These are phyloP conservation scores for Caenorhabditis virilis DNA, from an alignment of 2,888 invertebrate genomes.

Conservation along the genomic window DNA sequence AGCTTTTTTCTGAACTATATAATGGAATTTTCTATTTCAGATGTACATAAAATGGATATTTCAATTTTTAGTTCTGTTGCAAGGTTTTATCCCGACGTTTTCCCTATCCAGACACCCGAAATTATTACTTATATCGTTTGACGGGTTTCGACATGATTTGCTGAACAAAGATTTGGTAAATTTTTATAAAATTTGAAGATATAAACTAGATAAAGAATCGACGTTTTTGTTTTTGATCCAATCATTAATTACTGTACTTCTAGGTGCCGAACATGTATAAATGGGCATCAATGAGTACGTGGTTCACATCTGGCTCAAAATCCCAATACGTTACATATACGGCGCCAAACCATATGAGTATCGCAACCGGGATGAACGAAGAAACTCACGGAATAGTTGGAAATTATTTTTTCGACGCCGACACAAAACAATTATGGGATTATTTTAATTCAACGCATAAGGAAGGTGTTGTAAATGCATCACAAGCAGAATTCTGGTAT, in stretches of 20 bases:
- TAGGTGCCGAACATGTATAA: slow-evolving; percentile 48
- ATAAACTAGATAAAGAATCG: no score
- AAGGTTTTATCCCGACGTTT: no score
- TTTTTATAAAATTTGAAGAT: slow-evolving; percentile 5
- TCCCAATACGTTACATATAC: slow-evolving; percentile 51
- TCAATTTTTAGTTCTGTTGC: no score
- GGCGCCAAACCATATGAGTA: slow-evolving; percentile 55
- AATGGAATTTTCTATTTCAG: no score
- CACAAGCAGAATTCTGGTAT: slow-evolving; percentile 37
- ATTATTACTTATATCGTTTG: slow-evolving; percentile 49
- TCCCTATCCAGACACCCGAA: slow-evolving; percentile 38
- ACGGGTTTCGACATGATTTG: slow-evolving; percentile 53
- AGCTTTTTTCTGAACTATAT: no score
- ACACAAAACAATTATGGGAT: slow-evolving; percentile 43
- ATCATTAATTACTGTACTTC: no score
- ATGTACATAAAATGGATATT: no score
- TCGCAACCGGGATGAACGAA: slow-evolving; percentile 49
- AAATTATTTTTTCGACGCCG: slow-evolving; percentile 52
- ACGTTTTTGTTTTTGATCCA: no score
- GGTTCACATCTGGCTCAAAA: slow-evolving; percentile 47
- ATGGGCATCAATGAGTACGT: slow-evolving; percentile 41
- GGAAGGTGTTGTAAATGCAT: slow-evolving; percentile 37
- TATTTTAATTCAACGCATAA: slow-evolving; percentile 45
- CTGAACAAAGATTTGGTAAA: slow-evolving; percentile 43
- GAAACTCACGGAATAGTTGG: slow-evolving; percentile 54